These are phyloP conservation scores for Numida meleagris DNA, from an alignment of 2,113 vertebrate genomes.

Conservation along the genomic window DNA sequence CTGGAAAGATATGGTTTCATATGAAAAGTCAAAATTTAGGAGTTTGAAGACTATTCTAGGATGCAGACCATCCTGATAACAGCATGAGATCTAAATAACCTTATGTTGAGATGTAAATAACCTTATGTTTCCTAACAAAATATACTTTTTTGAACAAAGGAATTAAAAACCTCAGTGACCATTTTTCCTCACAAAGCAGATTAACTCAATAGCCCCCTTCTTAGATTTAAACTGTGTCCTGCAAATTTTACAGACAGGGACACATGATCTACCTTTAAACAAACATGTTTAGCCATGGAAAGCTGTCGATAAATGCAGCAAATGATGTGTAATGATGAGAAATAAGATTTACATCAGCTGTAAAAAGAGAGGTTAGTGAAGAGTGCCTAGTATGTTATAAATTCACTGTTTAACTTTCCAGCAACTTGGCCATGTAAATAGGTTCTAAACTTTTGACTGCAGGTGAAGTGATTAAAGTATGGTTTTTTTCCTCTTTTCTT, in stretches of 20 bases:
- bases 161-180: neutral
- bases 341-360: neutral
- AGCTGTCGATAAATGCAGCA: neutral
- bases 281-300: neutral
- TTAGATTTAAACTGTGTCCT: neutral
- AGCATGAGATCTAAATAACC: neutral
- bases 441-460: neutral
- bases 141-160: neutral
- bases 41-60: neutral
- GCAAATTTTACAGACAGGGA: neutral
- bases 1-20: neutral
- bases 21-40: neutral
- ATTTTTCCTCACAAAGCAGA: neutral
- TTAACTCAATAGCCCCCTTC: neutral
- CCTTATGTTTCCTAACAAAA: neutral
- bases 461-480: neutral
- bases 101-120: neutral
- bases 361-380: neutral
- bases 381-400: neutral
- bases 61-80: neutral
- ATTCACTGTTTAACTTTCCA: neutral
- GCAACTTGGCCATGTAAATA: neutral
- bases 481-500: neutral
- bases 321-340: neutral
- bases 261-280: neutral